A percentile compares a stretch with the other conserved stretches of the same genome.
These are phyloP conservation scores for Nylanderia fulva DNA, from an alignment of 1,140 invertebrate species.

Conservation along the genomic window DNA sequence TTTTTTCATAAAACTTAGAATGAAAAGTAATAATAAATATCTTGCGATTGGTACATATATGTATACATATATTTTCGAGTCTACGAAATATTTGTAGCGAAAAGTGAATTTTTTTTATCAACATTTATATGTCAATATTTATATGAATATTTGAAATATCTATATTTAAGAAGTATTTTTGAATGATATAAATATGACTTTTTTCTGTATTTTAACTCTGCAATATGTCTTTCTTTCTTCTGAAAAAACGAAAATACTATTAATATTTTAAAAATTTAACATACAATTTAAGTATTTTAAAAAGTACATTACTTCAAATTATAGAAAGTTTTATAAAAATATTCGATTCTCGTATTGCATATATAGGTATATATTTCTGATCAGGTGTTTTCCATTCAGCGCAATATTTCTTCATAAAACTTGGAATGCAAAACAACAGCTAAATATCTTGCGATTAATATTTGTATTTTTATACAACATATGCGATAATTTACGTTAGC, in stretches of 20 bases:
- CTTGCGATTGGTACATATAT: not conserved
- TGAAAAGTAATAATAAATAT: not conserved
- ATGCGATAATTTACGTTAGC: not conserved
- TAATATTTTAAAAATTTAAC: not conserved
- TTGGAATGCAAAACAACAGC: not conserved
- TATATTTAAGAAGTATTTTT: not conserved
- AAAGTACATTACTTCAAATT: not conserved
- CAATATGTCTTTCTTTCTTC: not conserved
- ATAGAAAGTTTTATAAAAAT: not conserved
- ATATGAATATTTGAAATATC: no score
- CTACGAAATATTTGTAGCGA: not conserved
- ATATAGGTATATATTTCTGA: not conserved
- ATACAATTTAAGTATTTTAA: not conserved
- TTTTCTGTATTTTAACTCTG: not conserved
- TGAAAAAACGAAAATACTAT: not conserved
- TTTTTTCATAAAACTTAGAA: conserved; percentile 1
- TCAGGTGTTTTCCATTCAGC: not conserved
- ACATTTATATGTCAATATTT: no score
- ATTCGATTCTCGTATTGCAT: not conserved
- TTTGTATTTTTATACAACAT: not conserved
- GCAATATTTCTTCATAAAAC: not conserved
- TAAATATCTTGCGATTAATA: not conserved
- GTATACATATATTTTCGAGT: no score
- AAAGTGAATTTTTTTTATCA: no score
- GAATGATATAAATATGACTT: not conserved